phyloP scores from a whole-genome alignment of 1,140 invertebrate species.

The Phthorimaea operculella region DNA sequence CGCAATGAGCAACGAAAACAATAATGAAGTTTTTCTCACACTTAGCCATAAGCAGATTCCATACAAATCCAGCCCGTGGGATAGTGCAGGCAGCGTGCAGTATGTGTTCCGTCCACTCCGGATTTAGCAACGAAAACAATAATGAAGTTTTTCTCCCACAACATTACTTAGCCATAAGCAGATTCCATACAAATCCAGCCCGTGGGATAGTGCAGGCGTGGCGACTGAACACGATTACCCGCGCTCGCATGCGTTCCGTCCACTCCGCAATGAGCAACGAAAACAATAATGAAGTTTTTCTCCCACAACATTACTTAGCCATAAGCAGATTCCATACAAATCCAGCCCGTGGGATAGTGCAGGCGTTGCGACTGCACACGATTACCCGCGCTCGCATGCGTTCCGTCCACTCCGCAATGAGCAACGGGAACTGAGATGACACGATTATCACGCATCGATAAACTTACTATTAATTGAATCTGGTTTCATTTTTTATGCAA shows the following conservation, averaged over 20 bases:
- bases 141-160: too few species aligned
- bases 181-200: too few species aligned
- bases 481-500: background rate
- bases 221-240: background rate
- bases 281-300: too few species aligned
- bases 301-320: too few species aligned
- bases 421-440: conserved; percentile 3
- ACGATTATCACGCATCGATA: conserved; percentile 3
- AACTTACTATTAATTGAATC: background rate
- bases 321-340: background rate
- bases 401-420: background rate
- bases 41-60: background rate
- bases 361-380: background rate
- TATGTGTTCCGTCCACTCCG: background rate
- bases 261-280: too few species aligned
- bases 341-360: background rate
- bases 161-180: too few species aligned
- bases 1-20: background rate
- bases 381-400: conserved; percentile 3
- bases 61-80: background rate
- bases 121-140: background rate
- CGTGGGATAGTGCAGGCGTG: too few species aligned
- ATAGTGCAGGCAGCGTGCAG: background rate
- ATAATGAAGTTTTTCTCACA: background rate
- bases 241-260: too few species aligned